Conservation (phyloP, 2,797 vertebrate genomes). For the Euthynnus affinis region DNA sequence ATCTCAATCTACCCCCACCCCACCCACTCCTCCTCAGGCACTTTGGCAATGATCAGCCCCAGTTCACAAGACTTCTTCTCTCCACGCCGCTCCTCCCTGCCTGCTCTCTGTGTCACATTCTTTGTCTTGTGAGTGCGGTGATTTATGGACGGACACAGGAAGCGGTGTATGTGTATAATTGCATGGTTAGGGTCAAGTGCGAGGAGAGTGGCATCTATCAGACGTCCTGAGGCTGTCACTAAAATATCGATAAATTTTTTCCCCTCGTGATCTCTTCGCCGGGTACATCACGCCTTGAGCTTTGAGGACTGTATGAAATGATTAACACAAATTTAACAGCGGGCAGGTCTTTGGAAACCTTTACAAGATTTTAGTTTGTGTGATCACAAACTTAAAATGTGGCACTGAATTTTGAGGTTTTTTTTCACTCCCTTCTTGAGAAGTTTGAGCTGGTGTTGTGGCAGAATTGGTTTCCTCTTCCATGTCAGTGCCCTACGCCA, state of each 20-base stretch:
- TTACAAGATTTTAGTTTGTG: neutral
- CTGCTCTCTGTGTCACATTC: constrained; percentile 73
- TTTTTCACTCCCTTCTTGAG: constrained; percentile 5
- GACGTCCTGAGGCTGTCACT: constrained; percentile 40
- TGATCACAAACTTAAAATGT: constrained; percentile 3
- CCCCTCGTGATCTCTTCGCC: constrained; percentile 31
- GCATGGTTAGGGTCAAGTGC: constrained; percentile 50
- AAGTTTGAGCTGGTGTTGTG: constrained; percentile 15
- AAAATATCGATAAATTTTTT: constrained; percentile 57
- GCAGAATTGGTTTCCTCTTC: constrained; percentile 46
- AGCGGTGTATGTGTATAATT: constrained; percentile 53
- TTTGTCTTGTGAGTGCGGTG: constrained; percentile 74
- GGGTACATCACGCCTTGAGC: constrained; percentile 30
- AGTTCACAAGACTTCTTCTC: constrained; percentile 61
- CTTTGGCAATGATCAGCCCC: constrained; percentile 64
- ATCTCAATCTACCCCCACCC: neutral
- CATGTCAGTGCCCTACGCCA: constrained; percentile 17
- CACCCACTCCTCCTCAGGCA: constrained; percentile 60
- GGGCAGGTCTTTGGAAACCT: constrained; percentile 1
- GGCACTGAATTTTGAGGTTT: neutral
- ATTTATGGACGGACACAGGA: constrained; percentile 78
- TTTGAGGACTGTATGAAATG: constrained; percentile 20
- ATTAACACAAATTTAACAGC: constrained; percentile 37
- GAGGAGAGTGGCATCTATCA: constrained; percentile 58
- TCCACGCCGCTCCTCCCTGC: constrained; percentile 48